These are phyloP conservation scores for Choloepus hoffmanni DNA, from an alignment of 2,113 vertebrate genomes.

Conservation along the genomic window DNA sequence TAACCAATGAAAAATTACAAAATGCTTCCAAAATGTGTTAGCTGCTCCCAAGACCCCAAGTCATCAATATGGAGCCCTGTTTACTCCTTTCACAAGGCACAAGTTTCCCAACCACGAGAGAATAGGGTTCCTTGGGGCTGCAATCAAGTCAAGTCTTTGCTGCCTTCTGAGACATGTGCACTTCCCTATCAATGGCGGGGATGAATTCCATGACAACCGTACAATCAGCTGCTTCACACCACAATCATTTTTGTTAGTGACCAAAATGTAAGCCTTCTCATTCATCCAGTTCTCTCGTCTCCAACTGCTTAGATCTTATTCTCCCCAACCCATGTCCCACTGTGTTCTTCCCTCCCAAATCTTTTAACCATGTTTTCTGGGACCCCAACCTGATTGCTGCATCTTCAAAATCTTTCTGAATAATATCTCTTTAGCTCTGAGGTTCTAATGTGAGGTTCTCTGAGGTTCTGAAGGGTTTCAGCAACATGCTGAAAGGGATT, in stretches of 20 bases:
- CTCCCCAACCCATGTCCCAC: background rate
- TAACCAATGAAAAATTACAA: slow-evolving; percentile 14
- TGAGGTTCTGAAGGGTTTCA: background rate
- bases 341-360: background rate
- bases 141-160: background rate
- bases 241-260: background rate
- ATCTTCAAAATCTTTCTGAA: background rate
- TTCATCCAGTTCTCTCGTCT: background rate
- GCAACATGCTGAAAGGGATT: background rate
- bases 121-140: background rate
- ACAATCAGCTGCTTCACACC: background rate
- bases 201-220: background rate
- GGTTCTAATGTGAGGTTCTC: too few relatives aligned
- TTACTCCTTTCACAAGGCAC: background rate
- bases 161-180: background rate
- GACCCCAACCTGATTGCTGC: background rate
- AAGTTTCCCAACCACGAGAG: background rate
- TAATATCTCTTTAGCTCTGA: background rate
- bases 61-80: slow-evolving; percentile 4
- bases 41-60: background rate
- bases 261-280: background rate
- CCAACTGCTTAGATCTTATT: background rate
- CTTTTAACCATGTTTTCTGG: background rate
- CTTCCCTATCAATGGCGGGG: background rate
- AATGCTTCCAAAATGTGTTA: slow-evolving; percentile 6